Evolutionary conservation across 2,113 vertebrate genomes (phyloP).

Genomic region (Caranx melampygus): DNA sequence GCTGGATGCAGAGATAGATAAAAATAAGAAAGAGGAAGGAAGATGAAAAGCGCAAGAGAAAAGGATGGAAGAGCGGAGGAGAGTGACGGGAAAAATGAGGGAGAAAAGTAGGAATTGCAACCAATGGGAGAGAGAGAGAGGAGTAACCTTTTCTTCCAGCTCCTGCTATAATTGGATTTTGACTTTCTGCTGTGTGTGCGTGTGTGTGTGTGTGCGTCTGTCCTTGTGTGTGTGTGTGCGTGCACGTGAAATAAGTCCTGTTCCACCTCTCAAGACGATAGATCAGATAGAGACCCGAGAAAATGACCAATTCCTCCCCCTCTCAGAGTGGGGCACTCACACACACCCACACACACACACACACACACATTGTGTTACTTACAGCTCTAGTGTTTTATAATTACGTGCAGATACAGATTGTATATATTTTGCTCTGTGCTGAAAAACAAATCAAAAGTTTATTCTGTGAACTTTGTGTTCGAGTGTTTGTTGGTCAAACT

Average conservation of each 20-base stretch:
- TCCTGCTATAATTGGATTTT: constrained; percentile 68
- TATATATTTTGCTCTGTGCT: constrained; percentile 2
- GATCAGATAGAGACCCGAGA: constrained; percentile 64
- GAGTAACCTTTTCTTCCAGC: constrained; percentile 57
- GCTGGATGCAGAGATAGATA: neutral
- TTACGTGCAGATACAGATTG: constrained; percentile 44
- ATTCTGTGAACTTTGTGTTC: neutral
- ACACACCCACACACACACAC: constrained; percentile 13
- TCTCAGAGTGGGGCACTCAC: constrained; percentile 25
- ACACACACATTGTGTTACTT: constrained; percentile 29
- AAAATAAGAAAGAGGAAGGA: neutral
- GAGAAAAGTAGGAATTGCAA: constrained; percentile 9
- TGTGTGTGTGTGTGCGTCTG: constrained; percentile 15
- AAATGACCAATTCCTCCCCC: constrained; percentile 63
- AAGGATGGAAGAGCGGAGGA: neutral
- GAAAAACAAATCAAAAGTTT: constrained; percentile 8
- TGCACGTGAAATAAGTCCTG: constrained; percentile 16
- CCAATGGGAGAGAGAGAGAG: constrained; percentile 19
- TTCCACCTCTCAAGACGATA: constrained; percentile 48
- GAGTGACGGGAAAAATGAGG: neutral
- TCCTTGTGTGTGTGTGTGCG: constrained; percentile 18
- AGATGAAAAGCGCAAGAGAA: neutral
- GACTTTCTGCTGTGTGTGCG: constrained; percentile 30
- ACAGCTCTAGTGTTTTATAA: constrained; percentile 35
- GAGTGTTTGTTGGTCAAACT: neutral